These are phyloP conservation scores for Hypothenemus hampei DNA, from an alignment of 1,140 invertebrate genomes.

Conservation along the genomic window DNA sequence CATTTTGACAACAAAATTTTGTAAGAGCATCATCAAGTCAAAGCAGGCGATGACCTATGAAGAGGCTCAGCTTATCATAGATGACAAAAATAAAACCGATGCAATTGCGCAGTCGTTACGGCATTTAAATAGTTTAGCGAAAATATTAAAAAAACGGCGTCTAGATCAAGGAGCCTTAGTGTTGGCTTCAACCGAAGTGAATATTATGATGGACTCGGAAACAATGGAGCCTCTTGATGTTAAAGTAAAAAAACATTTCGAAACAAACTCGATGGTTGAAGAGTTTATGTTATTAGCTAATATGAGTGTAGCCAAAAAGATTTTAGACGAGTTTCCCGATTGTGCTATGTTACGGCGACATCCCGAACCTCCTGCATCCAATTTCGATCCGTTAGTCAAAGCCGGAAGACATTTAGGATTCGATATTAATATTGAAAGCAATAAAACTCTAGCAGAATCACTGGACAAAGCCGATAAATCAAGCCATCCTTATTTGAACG, in stretches of 20 bases:
- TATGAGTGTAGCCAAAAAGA: slow-evolving; percentile 83
- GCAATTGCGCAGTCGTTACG: slow-evolving; percentile 73
- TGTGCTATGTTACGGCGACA: slow-evolving; percentile 88
- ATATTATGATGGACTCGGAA: slow-evolving; percentile 90
- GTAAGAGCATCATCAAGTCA: slow-evolving; percentile 90
- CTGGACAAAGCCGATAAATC: slow-evolving; percentile 71
- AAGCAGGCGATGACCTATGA: slow-evolving; percentile 90
- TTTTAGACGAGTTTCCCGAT: slow-evolving; percentile 81
- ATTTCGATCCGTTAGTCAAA: slow-evolving; percentile 86
- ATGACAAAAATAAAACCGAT: slow-evolving; percentile 71
- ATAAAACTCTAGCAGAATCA: slow-evolving; percentile 75
- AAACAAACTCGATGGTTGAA: slow-evolving; percentile 97
- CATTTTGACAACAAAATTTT: slow-evolving; percentile 76
- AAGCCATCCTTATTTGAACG: slow-evolving; percentile 84
- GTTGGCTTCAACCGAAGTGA: slow-evolving; percentile 87
- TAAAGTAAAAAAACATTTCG: slow-evolving; percentile 79
- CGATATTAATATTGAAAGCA: slow-evolving; percentile 62
- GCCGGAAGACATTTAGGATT: slow-evolving; percentile 73
- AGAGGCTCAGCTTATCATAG: slow-evolving; percentile 90
- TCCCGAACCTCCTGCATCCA: slow-evolving; percentile 76
- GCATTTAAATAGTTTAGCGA: slow-evolving; percentile 79
- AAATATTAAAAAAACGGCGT: slow-evolving; percentile 80
- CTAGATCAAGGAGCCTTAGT: slow-evolving; percentile 88
- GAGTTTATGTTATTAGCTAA: slow-evolving; percentile 98
- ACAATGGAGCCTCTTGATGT: slow-evolving; percentile 94